Conservation (phyloP, 2,888 invertebrate genomes). For the Chrysolina oricalcia region DNA sequence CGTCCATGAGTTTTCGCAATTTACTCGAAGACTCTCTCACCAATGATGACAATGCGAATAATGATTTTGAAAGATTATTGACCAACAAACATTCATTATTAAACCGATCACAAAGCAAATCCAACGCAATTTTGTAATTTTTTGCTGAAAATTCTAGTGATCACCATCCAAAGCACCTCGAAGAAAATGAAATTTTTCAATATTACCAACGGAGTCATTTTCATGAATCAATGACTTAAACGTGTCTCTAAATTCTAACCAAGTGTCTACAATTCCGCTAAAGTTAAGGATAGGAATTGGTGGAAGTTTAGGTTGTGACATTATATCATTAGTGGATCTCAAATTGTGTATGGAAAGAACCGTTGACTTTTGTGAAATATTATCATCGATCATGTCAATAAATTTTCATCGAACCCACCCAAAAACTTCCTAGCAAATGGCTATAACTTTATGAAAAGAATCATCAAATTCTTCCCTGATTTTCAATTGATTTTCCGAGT, state of each 20-base stretch:
- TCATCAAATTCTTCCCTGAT: slow-evolving; percentile 27
- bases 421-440: slow-evolving; percentile 21
- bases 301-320: slow-evolving; percentile 28
- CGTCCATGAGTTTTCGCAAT: slow-evolving; percentile 37
- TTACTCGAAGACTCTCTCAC: slow-evolving; percentile 32
- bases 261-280: slow-evolving; percentile 31
- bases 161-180: slow-evolving; percentile 36
- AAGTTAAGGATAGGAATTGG: slow-evolving; percentile 41
- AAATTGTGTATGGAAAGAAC: slow-evolving; percentile 8
- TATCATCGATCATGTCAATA: neutral
- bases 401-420: neutral
- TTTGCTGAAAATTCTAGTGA: slow-evolving; percentile 46
- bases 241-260: slow-evolving; percentile 32
- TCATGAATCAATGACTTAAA: too few species aligned
- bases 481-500: slow-evolving; percentile 26
- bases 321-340: slow-evolving; percentile 11
- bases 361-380: slow-evolving; percentile 4
- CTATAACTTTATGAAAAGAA: slow-evolving; percentile 22
- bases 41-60: slow-evolving; percentile 36
- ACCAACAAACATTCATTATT: slow-evolving; percentile 42
- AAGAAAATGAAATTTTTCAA: slow-evolving; percentile 48
- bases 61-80: slow-evolving; percentile 44
- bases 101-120: slow-evolving; percentile 44
- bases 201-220: too few species aligned
- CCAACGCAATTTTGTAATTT: slow-evolving; percentile 47